These are phyloP conservation scores for Fabriciana adippe DNA, from an alignment of 2,888 invertebrate genomes.

Conservation along the genomic window DNA sequence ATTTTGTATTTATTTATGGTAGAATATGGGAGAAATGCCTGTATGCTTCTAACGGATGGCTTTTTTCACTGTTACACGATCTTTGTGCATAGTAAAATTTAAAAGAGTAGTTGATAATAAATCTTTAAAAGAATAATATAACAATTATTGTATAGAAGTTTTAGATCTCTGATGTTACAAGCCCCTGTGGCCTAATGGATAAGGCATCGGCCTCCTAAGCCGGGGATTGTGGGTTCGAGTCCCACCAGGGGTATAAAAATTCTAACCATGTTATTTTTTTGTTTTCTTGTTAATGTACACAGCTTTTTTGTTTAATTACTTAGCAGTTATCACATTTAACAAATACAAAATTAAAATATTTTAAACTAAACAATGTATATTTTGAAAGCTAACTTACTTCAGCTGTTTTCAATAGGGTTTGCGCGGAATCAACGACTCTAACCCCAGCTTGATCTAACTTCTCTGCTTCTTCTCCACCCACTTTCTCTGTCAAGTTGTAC, in stretches of 20 bases:
- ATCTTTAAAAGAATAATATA: no score
- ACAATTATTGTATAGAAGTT: no score
- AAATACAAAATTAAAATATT: background rate
- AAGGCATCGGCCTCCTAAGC: constrained; percentile 90
- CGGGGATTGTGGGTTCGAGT: constrained; percentile 89
- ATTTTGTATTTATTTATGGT: no score
- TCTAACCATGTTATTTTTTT: no score
- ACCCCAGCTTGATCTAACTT: constrained; percentile 35
- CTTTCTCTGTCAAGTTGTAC: constrained; percentile 41
- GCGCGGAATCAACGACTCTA: constrained; percentile 43
- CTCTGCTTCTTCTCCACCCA: constrained; percentile 27
- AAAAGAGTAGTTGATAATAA: no score
- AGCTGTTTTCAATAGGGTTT: constrained; percentile 43
- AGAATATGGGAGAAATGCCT: no score
- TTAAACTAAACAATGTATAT: background rate
- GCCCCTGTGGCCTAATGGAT: constrained; percentile 90
- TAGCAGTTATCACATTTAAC: background rate
- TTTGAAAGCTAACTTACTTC: constrained; percentile 41
- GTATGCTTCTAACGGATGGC: no score
- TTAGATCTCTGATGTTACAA: constrained; percentile 21
- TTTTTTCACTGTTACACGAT: no score
- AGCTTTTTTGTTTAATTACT: no score
- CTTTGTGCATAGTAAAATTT: no score
- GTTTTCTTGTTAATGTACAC: no score
- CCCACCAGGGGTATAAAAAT: constrained; percentile 85